Conservation (phyloP, 1,140 invertebrate species). For the Steinernema feltiae region DNA sequence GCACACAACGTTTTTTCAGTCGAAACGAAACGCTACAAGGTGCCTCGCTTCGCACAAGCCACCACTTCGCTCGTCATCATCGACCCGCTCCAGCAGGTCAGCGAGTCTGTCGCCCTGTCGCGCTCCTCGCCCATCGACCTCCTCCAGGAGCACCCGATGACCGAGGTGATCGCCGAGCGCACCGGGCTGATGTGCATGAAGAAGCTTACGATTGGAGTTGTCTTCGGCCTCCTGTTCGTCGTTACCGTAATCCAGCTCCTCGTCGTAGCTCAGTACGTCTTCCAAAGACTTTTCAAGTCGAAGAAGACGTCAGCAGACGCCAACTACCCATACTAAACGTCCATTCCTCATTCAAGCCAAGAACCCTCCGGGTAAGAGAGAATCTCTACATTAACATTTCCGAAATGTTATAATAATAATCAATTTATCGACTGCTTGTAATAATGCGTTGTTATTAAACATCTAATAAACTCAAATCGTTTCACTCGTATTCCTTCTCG, state of each 20-base stretch:
- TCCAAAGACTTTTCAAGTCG: constrained; percentile 18
- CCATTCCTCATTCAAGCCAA: not conserved
- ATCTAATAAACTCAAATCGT: constrained; percentile 4
- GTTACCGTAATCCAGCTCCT: constrained; percentile 48
- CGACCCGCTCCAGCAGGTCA: constrained; percentile 53
- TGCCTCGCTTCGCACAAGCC: constrained; percentile 53
- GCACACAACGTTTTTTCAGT: constrained; percentile 52
- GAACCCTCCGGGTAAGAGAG: not conserved
- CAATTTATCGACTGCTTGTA: not conserved
- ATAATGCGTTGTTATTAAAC: too few relatives aligned
- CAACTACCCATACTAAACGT: not conserved
- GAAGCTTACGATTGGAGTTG: constrained; percentile 25
- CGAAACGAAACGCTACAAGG: constrained; percentile 55
- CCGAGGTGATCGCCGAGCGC: constrained; percentile 15
- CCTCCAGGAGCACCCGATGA: constrained; percentile 27
- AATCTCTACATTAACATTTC: constrained; percentile 6
- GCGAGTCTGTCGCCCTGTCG: constrained; percentile 28
- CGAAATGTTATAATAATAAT: not conserved
- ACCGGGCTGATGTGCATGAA: constrained; percentile 32
- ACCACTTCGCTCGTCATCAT: constrained; percentile 53
- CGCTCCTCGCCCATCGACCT: constrained; percentile 32
- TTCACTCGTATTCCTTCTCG: not conserved
- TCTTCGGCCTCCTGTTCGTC: constrained; percentile 37
- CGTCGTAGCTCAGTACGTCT: constrained; percentile 50
- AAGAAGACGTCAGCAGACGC: not conserved